Evolutionary conservation across 2,113 vertebrate genomes (phyloP).

Genomic region (Glaucidium brasilianum): DNA sequence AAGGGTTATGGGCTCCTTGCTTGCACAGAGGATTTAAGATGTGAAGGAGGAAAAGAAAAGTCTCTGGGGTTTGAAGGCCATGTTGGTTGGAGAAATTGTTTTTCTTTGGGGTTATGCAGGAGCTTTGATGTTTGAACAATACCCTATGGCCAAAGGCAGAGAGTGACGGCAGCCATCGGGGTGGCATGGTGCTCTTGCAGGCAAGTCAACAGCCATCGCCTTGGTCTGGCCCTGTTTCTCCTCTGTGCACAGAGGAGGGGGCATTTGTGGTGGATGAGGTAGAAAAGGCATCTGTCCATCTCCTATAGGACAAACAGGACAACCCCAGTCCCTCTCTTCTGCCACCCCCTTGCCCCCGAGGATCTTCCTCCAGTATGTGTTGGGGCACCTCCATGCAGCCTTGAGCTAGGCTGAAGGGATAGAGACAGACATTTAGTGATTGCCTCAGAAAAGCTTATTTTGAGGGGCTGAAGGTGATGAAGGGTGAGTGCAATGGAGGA

Average conservation of each 20-base stretch:
- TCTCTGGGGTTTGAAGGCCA: neutral
- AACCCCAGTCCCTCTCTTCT: neutral
- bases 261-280: neutral
- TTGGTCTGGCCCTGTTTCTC: accelerated
- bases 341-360: neutral
- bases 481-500: neutral
- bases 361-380: accelerated
- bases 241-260: neutral
- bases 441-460: neutral
- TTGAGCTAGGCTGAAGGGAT: neutral
- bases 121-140: neutral
- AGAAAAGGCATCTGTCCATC: neutral
- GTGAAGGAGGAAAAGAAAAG: neutral
- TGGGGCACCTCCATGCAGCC: neutral
- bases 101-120: neutral
- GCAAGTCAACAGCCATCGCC: neutral
- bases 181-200: neutral
- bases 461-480: neutral
- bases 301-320: neutral
- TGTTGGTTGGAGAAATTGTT: neutral
- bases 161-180: neutral
- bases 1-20: neutral
- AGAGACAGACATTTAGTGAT: neutral
- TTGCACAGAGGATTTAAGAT: neutral
- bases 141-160: neutral